Conservation (phyloP, 2,113 vertebrate species). For the Ciconia maguari region DNA sequence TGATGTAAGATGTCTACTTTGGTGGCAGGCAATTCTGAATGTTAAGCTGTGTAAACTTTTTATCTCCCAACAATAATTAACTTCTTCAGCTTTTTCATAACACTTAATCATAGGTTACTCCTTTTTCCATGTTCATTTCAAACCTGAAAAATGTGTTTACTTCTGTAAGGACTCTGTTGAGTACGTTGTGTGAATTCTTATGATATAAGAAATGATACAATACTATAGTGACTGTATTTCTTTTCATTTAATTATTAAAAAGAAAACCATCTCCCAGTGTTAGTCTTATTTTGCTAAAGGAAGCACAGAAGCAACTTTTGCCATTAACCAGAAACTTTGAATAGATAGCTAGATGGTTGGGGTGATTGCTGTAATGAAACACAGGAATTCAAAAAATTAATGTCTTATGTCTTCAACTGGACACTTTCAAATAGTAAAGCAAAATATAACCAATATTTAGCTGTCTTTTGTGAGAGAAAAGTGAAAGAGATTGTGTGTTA, state of each 20-base stretch:
- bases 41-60: not conserved
- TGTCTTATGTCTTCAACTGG: not conserved
- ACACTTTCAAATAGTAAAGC: not conserved
- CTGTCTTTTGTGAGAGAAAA: not conserved
- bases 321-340: not conserved
- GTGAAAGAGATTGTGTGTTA: not conserved
- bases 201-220: not conserved
- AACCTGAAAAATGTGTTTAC: constrained; percentile 2
- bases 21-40: not conserved
- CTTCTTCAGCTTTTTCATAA: not conserved
- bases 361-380: not conserved
- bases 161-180: not conserved
- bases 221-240: not conserved
- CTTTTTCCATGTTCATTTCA: constrained; percentile 1
- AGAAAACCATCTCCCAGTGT: not conserved
- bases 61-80: not conserved
- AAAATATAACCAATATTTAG: not conserved
- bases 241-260: not conserved
- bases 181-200: not conserved
- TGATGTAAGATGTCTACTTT: not conserved
- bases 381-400: not conserved
- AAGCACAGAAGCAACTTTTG: not conserved
- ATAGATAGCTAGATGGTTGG: not conserved
- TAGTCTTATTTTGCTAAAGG: not conserved
- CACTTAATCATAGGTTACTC: not conserved